Percentiles rank a stretch among this genome's conserved stretches.
Evolutionary conservation across 1,140 invertebrate genomes (phyloP).

Genomic region (Tetramorium parvispinum): DNA sequence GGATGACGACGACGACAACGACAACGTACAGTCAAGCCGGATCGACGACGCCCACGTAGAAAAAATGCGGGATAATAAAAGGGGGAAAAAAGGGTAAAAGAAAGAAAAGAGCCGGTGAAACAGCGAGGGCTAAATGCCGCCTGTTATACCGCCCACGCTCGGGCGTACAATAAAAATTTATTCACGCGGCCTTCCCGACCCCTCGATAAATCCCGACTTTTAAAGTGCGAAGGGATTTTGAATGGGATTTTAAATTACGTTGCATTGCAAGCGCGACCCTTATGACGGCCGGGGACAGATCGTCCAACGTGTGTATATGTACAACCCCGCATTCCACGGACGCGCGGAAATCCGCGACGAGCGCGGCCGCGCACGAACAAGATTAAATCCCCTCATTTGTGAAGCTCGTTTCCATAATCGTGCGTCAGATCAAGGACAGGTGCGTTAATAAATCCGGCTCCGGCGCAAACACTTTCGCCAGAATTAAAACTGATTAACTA

Average conservation of each 20-base stretch:
- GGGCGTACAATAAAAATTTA: slow-evolving; percentile 23
- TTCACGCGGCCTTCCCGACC: background rate
- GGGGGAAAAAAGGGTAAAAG: background rate
- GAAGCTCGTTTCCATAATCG: background rate
- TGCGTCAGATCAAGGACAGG: background rate
- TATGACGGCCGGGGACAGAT: background rate
- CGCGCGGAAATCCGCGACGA: background rate
- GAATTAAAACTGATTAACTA: no score
- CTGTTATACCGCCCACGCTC: background rate
- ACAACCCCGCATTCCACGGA: background rate
- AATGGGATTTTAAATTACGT: slow-evolving; percentile 18
- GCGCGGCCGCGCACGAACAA: background rate
- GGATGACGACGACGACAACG: background rate
- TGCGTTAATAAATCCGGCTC: background rate
- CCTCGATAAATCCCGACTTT: background rate
- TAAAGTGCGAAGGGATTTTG: slow-evolving; percentile 19
- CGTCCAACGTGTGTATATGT: background rate
- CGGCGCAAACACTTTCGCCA: no score
- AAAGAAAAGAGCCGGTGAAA: background rate
- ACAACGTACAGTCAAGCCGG: background rate
- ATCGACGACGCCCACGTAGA: slow-evolving; percentile 7
- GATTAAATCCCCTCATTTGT: slow-evolving; percentile 11
- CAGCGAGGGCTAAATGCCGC: slow-evolving; percentile 1
- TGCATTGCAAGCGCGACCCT: background rate
- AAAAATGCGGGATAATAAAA: slow-evolving; percentile 1